Evolutionary conservation across 2,797 vertebrate genomes (phyloP).

Genomic region (Tokudaia muenninki): DNA sequence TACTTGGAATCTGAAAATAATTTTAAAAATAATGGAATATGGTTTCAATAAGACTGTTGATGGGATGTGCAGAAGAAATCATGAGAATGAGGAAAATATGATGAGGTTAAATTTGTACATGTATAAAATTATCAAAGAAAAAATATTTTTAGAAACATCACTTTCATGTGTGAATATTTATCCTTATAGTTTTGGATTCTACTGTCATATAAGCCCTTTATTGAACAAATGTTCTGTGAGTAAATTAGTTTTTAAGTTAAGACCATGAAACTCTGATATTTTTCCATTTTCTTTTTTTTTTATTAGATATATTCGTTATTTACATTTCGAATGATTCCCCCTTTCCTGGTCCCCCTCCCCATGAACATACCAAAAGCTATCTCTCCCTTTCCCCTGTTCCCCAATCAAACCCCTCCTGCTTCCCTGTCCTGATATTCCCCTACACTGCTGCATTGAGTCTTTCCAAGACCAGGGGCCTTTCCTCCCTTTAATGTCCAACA

Average conservation of each 20-base stretch:
- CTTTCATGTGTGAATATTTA: background rate
- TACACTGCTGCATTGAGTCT: too few relatives aligned
- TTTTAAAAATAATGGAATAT: background rate
- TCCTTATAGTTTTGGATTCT: background rate
- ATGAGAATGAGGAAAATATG: background rate
- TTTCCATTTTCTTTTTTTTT: background rate
- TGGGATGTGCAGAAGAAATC: too few relatives aligned
- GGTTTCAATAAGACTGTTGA: background rate
- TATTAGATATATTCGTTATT: too few relatives aligned
- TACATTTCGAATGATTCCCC: too few relatives aligned
- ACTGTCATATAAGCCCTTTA: background rate
- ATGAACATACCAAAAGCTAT: too few relatives aligned
- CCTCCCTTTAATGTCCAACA: too few relatives aligned
- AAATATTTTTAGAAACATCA: background rate
- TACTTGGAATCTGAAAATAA: background rate
- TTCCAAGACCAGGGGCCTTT: too few relatives aligned
- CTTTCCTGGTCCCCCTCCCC: too few relatives aligned
- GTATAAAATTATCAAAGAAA: background rate
- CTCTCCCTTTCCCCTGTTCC: too few relatives aligned
- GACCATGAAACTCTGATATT: fast-evolving
- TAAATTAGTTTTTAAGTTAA: background rate
- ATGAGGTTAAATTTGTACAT: background rate
- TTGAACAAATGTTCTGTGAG: background rate
- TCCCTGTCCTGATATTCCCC: too few relatives aligned
- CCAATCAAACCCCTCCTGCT: too few relatives aligned